Base-by-base conservation (phyloP, 1,140 invertebrate genomes). In the Amyelois transitella region DNA sequence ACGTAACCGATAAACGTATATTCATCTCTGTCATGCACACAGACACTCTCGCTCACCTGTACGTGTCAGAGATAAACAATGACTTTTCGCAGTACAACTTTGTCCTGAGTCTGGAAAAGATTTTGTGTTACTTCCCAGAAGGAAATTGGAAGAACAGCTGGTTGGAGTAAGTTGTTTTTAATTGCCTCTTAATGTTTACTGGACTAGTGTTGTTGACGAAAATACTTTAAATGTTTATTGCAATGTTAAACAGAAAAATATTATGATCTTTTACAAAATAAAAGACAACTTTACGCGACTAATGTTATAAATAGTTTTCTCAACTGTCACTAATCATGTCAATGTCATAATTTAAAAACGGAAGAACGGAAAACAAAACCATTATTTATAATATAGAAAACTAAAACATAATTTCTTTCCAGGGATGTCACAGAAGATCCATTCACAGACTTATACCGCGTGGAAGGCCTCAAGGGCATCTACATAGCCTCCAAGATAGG, bases 361-460 rank as follows among this genome's bases (percentile, higher is more conserved):
- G n/a, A n/a, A n/a, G n/a, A n/a, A n/a, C n/a, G n/a, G n/a, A n/a
- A n/a, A n/a, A n/a, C n/a, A n/a, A n/a, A n/a, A n/a, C n/a, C n/a
- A n/a, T n/a, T n/a, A n/a, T n/a, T n/a, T n/a, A n/a, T n/a, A n/a
- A n/a, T n/a, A n/a, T n/a, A n/a, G n/a, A n/a, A n/a, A n/a, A n/a
- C n/a, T n/a, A n/a, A n/a, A n/a, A n/a, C n/a, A 54, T 50, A 14
- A 45, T 22, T 56, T 62, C 24, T 69, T 71, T 75, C 22, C 76
- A 96, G 94, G 69, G 93, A 93, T 53, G 92, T 95, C 7, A 90
- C 93, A 1, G 93, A 95, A 51, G 93, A 96, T 61, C 81, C 94
- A 7, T 97, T 98, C 89, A 94, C 94, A n/a, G 96, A 98, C 75
- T 77, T 98, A 0, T 95, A 97, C 71, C 95, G 94, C 78, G 94